These are phyloP conservation scores for Mesochorus sp. DNA, from an alignment of 2,888 invertebrate species.

Conservation along the genomic window DNA sequence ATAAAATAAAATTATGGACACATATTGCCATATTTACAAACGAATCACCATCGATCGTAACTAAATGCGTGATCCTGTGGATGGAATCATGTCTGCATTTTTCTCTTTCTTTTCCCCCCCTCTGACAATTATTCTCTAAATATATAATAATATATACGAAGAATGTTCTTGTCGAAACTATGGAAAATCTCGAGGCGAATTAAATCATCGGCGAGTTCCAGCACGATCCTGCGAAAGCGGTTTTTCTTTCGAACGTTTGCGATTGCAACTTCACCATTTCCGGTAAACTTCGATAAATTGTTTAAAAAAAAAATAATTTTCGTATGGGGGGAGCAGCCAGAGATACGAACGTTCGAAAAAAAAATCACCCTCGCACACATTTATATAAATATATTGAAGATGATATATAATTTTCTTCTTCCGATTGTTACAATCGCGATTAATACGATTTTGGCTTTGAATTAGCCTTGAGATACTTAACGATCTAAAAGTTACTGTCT, in stretches of 20 bases:
- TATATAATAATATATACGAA: too few species aligned
- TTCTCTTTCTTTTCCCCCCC: background rate
- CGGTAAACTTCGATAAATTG: background rate
- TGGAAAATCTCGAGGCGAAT: conserved; percentile 7
- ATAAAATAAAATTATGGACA: conserved; percentile 1
- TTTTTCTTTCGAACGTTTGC: background rate
- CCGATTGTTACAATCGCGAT: too few species aligned
- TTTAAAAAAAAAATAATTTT: too few species aligned
- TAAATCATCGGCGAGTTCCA: background rate
- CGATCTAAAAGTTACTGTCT: conserved; percentile 16
- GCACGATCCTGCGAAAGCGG: background rate
- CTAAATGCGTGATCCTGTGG: conserved; percentile 53
- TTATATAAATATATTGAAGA: too few species aligned
- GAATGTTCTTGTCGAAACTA: conserved; percentile 8
- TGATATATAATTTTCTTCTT: too few species aligned
- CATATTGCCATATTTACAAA: conserved; percentile 57
- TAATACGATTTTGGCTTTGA: too few species aligned
- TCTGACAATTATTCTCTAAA: background rate
- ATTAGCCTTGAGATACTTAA: conserved; percentile 36
- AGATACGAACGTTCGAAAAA: background rate
- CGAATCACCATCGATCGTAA: conserved; percentile 24
- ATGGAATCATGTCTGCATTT: conserved; percentile 55
- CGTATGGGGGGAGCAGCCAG: too few species aligned
- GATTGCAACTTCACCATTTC: background rate
- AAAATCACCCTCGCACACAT: background rate